A percentile compares a stretch with the other conserved stretches of the same genome.
These are phyloP conservation scores for Stegana nigrithorax DNA, from an alignment of 2,888 invertebrate species.

Conservation along the genomic window DNA sequence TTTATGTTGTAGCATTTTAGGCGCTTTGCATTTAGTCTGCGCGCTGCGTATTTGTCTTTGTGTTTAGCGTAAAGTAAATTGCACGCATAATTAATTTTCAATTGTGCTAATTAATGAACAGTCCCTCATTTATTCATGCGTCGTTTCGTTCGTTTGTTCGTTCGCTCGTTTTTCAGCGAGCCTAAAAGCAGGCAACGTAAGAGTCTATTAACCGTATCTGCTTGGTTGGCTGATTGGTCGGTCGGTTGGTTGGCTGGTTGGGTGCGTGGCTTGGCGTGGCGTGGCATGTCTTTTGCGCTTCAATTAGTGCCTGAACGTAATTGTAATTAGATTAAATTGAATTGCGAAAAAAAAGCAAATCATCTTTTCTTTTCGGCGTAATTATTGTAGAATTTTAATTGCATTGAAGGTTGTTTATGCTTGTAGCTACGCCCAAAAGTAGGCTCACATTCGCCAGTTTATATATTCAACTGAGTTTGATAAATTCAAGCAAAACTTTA, in stretches of 20 bases:
- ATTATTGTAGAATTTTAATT: conserved; percentile 14
- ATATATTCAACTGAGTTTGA: not conserved
- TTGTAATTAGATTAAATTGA: conserved; percentile 41
- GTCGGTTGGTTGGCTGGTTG: not conserved
- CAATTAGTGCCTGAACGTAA: conserved; percentile 29
- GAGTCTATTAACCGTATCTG: too few relatives aligned
- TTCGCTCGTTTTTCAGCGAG: too few relatives aligned
- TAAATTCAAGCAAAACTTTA: not conserved
- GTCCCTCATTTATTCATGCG: conserved; percentile 26
- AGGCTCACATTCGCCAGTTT: not conserved
- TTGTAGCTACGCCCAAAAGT: not conserved
- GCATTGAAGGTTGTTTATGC: not conserved
- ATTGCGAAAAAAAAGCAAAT: too few relatives aligned
- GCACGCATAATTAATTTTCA: conserved; percentile 64
- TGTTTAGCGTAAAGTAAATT: conserved; percentile 55
- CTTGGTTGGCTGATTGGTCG: not conserved
- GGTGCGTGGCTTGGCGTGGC: too few relatives aligned
- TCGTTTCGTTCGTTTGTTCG: not conserved
- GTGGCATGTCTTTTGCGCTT: conserved; percentile 21
- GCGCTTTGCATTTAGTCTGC: not conserved
- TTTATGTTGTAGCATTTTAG: conserved; percentile 21
- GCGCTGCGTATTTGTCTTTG: not conserved
- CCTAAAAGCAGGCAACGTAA: not conserved
- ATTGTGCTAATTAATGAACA: conserved; percentile 62
- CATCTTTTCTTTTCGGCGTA: conserved; percentile 20